A percentile compares a stretch with the other conserved stretches of the same genome.
Conservation (phyloP, 2,113 vertebrate species). For the Tursiops truncatus region DNA sequence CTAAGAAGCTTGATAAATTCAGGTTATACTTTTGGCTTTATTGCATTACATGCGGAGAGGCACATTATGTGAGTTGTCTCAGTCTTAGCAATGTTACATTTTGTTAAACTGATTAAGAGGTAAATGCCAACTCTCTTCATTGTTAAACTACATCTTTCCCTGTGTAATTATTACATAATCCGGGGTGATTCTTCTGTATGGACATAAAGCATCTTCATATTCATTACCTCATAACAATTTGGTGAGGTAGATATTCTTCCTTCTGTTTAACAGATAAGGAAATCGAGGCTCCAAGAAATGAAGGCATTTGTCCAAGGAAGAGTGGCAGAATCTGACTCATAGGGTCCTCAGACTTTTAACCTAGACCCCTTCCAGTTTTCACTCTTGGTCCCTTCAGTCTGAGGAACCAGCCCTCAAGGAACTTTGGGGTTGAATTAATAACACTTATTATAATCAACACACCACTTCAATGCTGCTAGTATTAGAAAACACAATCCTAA, state of each 20-base stretch:
- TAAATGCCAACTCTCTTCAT: background rate
- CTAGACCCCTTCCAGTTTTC: background rate
- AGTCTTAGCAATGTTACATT: background rate
- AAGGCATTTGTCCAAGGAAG: background rate
- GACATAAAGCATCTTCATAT: conserved; percentile 4
- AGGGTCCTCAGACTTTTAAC: background rate
- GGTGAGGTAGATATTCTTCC: conserved; percentile 19
- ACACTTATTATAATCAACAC: background rate
- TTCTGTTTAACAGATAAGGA: background rate
- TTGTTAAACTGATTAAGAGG: background rate
- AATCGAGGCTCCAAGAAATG: conserved; percentile 17
- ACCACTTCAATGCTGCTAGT: background rate
- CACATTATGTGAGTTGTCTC: background rate
- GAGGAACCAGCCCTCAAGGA: background rate
- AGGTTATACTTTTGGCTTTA: background rate
- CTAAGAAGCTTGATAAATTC: conserved; percentile 1
- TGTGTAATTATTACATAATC: background rate
- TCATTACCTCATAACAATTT: background rate
- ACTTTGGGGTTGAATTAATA: background rate
- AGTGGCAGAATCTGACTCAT: background rate
- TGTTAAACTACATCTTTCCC: background rate
- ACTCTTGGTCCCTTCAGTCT: background rate
- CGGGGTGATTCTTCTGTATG: background rate
- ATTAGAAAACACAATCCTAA: conserved; percentile 4
- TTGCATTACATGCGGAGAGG: background rate